Evolutionary conservation across 2,797 vertebrate species (phyloP), one percentile per base, ranked within the genome.

Genomic region (Syngnathus rostellatus): DNA sequence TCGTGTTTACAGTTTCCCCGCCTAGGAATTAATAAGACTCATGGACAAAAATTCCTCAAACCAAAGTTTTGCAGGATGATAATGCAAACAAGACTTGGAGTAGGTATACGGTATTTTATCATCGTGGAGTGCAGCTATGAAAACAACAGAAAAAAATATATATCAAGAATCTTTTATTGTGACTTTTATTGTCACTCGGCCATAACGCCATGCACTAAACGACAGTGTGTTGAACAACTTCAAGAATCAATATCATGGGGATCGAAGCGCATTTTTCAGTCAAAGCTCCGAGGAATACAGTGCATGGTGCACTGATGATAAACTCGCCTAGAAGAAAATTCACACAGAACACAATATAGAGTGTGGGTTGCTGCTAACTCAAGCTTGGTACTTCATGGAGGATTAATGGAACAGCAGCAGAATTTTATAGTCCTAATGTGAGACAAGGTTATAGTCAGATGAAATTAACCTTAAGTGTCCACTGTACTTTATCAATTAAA

Each of bases 401-500:
- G 39, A 40, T 60, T 21, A 60, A 82, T 69, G 73, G 66, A 78
- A 80, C 23, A 55, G 53, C 12, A 55, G 53, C 51, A 54, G 65
- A 75, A 72, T 78, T 81, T 75, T 69, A 69, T 46, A 70, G 67
- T 72, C 67, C 68, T 41, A 14, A 54, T 54, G 12, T 74, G 70
- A 73, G 81, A 81, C 71, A 74, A 73, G 73, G 73, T 82, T 81
- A 83, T 62, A 63, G 71, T 78, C 72, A 76, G 67, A 6, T 60
- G 3, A 60, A n/a, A 60, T 40, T 19, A 60, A 60, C 37, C 58
- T 40, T 6, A 40, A 60, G 54, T 11, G n/a, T 77, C 75, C 14
- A 40, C 67, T 64, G 66, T 67, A 68, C 63, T 74, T 72, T 60
- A 77, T 76, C 68, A 73, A 82, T 81, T 74, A 78, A 87, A 81